Evolutionary conservation across 2,113 vertebrate genomes (phyloP).

Genomic region (Lates calcarifer): DNA sequence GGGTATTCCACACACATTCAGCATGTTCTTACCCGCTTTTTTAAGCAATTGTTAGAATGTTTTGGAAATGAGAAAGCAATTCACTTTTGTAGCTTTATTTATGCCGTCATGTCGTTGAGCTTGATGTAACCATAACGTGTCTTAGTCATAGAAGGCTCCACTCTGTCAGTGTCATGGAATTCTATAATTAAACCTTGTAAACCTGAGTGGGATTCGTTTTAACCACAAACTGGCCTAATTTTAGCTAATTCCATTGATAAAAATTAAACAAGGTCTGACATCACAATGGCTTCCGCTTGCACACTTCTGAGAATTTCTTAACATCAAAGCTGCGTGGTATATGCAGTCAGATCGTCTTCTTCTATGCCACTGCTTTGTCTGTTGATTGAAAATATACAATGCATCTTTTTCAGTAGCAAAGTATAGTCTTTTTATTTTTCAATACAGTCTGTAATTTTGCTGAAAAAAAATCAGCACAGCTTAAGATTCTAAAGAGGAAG

Average conservation of each 20-base stretch:
- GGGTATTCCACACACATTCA: neutral
- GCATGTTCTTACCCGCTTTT: neutral
- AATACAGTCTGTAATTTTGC: too few relatives aligned
- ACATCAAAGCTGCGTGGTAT: neutral
- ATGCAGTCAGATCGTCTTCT: neutral
- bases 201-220: neutral
- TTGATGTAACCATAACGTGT: neutral
- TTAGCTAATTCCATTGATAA: neutral
- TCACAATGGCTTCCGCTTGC: neutral
- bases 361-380: neutral
- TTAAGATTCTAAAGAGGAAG: constrained; percentile 17
- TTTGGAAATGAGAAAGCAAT: neutral
- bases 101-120: neutral
- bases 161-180: neutral
- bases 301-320: constrained; percentile 9
- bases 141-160: neutral
- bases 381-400: neutral
- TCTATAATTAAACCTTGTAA: neutral
- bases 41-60: neutral
- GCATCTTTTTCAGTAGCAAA: neutral
- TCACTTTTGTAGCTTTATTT: too few relatives aligned
- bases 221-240: neutral
- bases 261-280: neutral
- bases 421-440: neutral
- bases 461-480: rapidly evolving